A percentile compares a stretch with the other conserved stretches of the same genome.
phyloP scores from a whole-genome alignment of 2,888 invertebrate genomes.

The Apamea monoglypha region DNA sequence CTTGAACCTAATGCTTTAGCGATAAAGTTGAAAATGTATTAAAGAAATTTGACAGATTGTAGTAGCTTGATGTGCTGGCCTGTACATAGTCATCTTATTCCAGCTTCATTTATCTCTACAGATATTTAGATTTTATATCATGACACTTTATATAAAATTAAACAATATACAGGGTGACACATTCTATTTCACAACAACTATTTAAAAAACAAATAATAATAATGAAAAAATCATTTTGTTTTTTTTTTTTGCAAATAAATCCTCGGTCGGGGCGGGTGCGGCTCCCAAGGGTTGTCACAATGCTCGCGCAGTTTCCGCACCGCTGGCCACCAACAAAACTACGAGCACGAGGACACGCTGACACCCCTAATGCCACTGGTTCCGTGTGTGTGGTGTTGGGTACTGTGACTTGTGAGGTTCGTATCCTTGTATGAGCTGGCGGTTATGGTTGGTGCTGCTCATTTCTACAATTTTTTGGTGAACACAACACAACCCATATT shows the following conservation, averaged over 20 bases:
- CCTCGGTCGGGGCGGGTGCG: slow-evolving; percentile 67
- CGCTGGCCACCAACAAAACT: slow-evolving; percentile 82
- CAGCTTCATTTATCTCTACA: not conserved
- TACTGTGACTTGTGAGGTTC: slow-evolving; percentile 69
- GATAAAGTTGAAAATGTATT: no score
- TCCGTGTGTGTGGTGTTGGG: slow-evolving; percentile 72
- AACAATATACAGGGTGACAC: not conserved
- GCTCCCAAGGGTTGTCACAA: slow-evolving; percentile 85
- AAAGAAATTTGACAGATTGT: no score
- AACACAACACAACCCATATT: not conserved
- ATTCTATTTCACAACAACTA: slow-evolving; percentile 4
- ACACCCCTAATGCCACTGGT: slow-evolving; percentile 83
- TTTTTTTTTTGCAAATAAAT: slow-evolving; percentile 70
- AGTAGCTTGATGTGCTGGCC: no score
- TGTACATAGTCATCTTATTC: no score
- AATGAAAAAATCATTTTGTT: slow-evolving; percentile 53
- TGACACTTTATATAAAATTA: not conserved
- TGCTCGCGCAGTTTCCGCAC: slow-evolving; percentile 81
- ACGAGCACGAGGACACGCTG: slow-evolving; percentile 75
- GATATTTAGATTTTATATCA: not conserved
- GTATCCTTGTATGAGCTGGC: slow-evolving; percentile 63
- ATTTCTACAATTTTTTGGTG: not conserved
- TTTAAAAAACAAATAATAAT: slow-evolving; percentile 54
- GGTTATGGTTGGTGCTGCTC: slow-evolving; percentile 68
- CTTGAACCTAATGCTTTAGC: no score